These are phyloP conservation scores for Trachelus stipa DNA, from an alignment of 2,888 invertebrate species.

Conservation along the genomic window DNA sequence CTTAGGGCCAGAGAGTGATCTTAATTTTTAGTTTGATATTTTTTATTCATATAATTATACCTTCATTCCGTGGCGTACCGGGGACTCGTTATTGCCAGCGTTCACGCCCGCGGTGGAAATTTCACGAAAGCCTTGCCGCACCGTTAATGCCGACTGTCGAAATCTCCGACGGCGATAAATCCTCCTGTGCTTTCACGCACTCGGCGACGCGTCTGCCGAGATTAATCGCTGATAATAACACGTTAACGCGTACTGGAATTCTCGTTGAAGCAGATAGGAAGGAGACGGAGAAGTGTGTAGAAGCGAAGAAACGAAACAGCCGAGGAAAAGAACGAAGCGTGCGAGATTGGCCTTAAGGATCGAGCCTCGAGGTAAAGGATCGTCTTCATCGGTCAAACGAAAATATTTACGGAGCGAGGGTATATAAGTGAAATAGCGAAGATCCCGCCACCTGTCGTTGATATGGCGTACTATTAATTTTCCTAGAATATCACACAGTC, in stretches of 20 bases:
- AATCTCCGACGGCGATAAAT: background rate
- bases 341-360: background rate
- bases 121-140: background rate
- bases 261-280: background rate
- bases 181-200: conserved; percentile 1
- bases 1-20: background rate
- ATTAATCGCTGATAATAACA: conserved; percentile 8
- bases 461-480: background rate
- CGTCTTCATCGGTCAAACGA: background rate
- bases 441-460: background rate
- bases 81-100: background rate
- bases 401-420: background rate
- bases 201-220: conserved; percentile 2
- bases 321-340: background rate
- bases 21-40: background rate
- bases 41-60: background rate
- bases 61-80: background rate
- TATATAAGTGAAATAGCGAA: background rate
- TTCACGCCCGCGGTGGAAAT: background rate
- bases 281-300: too few species aligned
- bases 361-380: background rate
- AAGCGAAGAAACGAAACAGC: background rate
- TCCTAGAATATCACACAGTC: background rate
- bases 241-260: background rate
- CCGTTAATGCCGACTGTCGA: conserved; percentile 1